phyloP scores from a whole-genome alignment of 2,797 vertebrate species.

The Alexandromys oeconomus region DNA sequence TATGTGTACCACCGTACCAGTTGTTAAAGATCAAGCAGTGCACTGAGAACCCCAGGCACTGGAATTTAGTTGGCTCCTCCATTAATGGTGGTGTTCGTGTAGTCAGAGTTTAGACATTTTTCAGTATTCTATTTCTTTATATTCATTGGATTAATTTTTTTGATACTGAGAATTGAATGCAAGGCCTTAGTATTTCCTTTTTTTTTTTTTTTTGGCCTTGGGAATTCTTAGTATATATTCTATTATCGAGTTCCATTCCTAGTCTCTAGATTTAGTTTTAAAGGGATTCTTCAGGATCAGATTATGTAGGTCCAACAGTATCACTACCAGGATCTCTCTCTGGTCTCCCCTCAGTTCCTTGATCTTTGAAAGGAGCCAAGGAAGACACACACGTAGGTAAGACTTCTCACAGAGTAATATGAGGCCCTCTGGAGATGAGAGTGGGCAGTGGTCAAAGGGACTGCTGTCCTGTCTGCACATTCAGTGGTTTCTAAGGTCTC shows the following conservation, averaged over 20 bases:
- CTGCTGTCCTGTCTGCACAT: not conserved
- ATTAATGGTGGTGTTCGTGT: not conserved
- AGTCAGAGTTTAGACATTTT: not conserved
- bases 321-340: not conserved
- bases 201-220: not conserved
- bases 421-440: not conserved
- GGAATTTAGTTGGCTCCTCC: not conserved
- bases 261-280: constrained; percentile 32
- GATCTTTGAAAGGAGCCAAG: not conserved
- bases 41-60: not conserved
- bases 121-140: constrained; percentile 19
- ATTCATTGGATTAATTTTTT: not conserved
- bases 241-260: not conserved
- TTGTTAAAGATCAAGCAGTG: not conserved
- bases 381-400: not conserved
- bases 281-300: constrained; percentile 24
- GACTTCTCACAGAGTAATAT: not conserved
- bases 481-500: not conserved
- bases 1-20: not conserved
- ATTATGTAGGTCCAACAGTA: not conserved
- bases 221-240: not conserved
- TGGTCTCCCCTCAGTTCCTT: not conserved
- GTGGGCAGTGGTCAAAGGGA: not conserved
- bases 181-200: not conserved
- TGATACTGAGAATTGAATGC: not conserved